These are phyloP conservation scores for Archilochus colubris DNA, from an alignment of 2,113 vertebrate genomes.

Conservation along the genomic window DNA sequence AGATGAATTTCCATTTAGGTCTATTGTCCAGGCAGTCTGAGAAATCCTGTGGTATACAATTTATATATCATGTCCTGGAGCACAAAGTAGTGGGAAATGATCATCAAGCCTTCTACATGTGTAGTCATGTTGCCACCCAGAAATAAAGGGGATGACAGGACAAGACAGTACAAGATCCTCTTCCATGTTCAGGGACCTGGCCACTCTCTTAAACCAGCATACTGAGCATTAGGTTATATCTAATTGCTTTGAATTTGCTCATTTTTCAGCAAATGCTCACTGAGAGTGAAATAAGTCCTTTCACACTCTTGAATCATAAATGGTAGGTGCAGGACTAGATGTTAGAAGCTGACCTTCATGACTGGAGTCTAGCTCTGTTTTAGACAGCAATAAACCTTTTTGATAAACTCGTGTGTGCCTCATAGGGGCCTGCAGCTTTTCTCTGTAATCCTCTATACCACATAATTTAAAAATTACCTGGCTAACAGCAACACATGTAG, in stretches of 20 bases:
- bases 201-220: background rate
- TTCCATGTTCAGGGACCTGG: background rate
- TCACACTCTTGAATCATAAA: background rate
- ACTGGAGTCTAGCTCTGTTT: background rate
- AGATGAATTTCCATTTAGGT: background rate
- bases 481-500: background rate
- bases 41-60: background rate
- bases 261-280: too few relatives aligned
- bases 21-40: background rate
- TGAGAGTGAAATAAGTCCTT: background rate
- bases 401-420: background rate
- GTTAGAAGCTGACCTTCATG: background rate
- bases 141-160: background rate
- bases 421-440: background rate
- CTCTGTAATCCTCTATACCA: background rate
- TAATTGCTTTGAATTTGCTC: background rate
- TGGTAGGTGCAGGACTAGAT: background rate
- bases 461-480: background rate
- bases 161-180: background rate
- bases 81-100: background rate
- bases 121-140: background rate
- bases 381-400: background rate
- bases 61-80: background rate
- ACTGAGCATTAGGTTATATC: background rate
- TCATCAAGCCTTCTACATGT: background rate